Conservation (phyloP, 2,797 vertebrate genomes). For the Acipenser ruthenus region DNA sequence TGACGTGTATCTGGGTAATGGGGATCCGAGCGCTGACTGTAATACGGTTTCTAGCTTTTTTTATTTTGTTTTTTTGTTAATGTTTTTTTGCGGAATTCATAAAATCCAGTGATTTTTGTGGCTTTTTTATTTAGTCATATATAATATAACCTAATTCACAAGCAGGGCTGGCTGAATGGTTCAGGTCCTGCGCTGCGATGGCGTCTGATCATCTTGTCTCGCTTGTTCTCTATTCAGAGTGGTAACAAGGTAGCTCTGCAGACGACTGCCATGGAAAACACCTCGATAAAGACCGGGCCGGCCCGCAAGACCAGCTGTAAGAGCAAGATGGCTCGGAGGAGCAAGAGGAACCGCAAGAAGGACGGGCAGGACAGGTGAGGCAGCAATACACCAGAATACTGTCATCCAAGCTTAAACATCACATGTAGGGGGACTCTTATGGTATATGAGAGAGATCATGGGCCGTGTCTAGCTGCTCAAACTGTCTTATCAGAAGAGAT, state of each 20-base stretch:
- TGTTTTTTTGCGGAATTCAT: no score
- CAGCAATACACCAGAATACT: not conserved
- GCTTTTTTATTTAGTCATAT: no score
- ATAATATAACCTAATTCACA: no score
- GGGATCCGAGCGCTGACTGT: no score
- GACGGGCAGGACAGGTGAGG: slow-evolving; percentile 78
- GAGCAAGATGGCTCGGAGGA: slow-evolving; percentile 80
- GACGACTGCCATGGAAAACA: slow-evolving; percentile 85
- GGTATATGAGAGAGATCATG: slow-evolving; percentile 15
- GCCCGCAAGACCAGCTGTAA: slow-evolving; percentile 79
- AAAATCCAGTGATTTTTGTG: no score
- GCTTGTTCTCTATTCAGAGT: slow-evolving; percentile 51
- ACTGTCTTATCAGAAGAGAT: not conserved
- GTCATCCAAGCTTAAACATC: slow-evolving; percentile 11
- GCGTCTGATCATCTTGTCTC: not conserved
- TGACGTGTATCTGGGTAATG: no score
- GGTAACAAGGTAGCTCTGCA: slow-evolving; percentile 78
- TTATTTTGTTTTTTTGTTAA: no score
- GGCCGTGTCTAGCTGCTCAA: slow-evolving; percentile 1
- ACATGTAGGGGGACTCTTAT: slow-evolving; percentile 1
- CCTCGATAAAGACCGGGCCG: slow-evolving; percentile 83
- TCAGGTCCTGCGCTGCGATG: not conserved
- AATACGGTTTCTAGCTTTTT: no score
- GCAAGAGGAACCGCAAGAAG: slow-evolving; percentile 76
- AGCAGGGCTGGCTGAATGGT: not conserved